These are phyloP conservation scores for Adoxophyes honmai DNA, from an alignment of 1,140 invertebrate species.

Conservation along the genomic window DNA sequence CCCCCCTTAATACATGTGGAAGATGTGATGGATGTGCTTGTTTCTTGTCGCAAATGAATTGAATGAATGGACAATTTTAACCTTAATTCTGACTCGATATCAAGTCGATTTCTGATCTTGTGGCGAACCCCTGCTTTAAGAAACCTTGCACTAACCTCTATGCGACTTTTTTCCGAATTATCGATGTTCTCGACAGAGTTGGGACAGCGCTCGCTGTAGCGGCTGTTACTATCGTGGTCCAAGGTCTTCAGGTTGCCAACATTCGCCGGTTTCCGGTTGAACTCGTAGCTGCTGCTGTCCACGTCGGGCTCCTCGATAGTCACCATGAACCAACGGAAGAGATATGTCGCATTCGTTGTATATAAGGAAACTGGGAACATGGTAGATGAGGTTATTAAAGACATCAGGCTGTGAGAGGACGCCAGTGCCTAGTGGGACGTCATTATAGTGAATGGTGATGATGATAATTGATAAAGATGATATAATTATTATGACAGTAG, in stretches of 20 bases:
- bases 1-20: too few species aligned
- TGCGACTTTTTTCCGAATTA: slow-evolving; percentile 47
- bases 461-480: too few species aligned
- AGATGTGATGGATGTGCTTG: too few species aligned
- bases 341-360: slow-evolving; percentile 29
- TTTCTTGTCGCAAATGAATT: too few species aligned
- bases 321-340: slow-evolving; percentile 65
- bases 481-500: too few species aligned
- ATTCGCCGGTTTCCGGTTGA: slow-evolving; percentile 31
- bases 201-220: slow-evolving; percentile 56
- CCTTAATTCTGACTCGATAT: too few species aligned
- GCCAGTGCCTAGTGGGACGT: too few species aligned
- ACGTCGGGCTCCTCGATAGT: slow-evolving; percentile 58
- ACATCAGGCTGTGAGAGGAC: too few species aligned
- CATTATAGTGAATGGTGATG: too few species aligned
- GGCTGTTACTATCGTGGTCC: slow-evolving; percentile 38
- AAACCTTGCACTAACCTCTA: slow-evolving; percentile 44
- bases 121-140: too few species aligned
- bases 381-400: neutral
- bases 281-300: slow-evolving; percentile 40
- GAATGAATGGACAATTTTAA: too few species aligned
- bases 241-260: slow-evolving; percentile 58
- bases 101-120: too few species aligned
- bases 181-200: slow-evolving; percentile 61
- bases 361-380: slow-evolving; percentile 42